Evolutionary conservation across 2,113 vertebrate species (phyloP).

Genomic region (Crocuta crocuta): DNA sequence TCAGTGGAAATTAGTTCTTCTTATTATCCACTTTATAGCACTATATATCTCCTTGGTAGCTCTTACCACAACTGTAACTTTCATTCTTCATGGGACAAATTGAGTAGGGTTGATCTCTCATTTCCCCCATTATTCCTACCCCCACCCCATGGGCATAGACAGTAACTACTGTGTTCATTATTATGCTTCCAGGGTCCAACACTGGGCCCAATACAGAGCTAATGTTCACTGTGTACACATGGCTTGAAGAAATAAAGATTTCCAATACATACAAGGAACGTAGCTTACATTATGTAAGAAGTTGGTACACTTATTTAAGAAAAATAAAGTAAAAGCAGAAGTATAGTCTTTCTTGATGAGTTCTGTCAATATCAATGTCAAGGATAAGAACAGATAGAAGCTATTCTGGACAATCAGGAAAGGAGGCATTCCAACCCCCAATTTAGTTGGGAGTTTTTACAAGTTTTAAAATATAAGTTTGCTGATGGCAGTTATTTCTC

Average conservation of each 20-base stretch:
- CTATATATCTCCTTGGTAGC: background rate
- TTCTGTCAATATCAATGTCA: background rate
- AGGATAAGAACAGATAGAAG: background rate
- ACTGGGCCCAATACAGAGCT: background rate
- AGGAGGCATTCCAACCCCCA: background rate
- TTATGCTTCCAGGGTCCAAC: background rate
- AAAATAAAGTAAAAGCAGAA: slow-evolving; percentile 39
- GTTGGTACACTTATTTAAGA: background rate
- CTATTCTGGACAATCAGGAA: background rate
- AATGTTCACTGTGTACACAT: background rate
- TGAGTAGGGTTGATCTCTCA: background rate
- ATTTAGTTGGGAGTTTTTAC: background rate
- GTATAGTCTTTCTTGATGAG: background rate
- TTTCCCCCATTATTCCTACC: background rate
- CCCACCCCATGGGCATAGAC: background rate
- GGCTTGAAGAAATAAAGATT: background rate
- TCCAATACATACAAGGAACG: background rate
- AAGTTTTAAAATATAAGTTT: background rate
- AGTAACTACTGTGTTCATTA: background rate
- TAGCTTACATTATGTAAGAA: background rate
- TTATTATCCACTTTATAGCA: background rate
- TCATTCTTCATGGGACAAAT: background rate
- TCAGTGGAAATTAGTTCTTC: background rate
- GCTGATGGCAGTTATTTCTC: background rate
- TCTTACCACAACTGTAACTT: background rate